phyloP scores from a whole-genome alignment of 2,113 vertebrate genomes.

The Oreocharis arfaki region DNA sequence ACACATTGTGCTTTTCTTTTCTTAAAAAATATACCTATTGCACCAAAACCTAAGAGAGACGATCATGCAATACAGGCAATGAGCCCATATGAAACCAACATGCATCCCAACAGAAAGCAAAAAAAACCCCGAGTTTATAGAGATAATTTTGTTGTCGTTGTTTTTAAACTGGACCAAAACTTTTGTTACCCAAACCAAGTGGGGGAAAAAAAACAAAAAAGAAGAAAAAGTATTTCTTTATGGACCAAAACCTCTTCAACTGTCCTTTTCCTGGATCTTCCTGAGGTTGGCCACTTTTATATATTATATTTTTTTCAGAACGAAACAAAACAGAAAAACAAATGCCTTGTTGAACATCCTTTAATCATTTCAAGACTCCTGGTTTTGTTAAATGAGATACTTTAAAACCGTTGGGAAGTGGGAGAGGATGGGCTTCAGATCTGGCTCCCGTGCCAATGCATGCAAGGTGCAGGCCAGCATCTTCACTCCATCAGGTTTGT shows the following conservation, averaged over 20 bases:
- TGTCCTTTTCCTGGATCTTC: conserved; percentile 62
- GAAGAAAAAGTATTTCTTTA: conserved; percentile 62
- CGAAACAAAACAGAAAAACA: not conserved
- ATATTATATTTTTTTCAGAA: conserved; percentile 70
- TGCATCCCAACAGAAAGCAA: conserved; percentile 55
- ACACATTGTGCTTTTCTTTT: conserved; percentile 7
- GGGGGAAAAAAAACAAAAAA: not conserved
- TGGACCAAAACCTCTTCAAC: conserved; percentile 68
- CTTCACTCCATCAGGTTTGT: conserved; percentile 11
- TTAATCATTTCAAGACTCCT: conserved; percentile 51
- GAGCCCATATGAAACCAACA: conserved; percentile 25
- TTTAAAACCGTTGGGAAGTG: conserved; percentile 15
- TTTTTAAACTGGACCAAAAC: conserved; percentile 71
- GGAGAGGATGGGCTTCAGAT: not conserved
- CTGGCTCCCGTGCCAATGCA: not conserved
- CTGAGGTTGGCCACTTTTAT: conserved; percentile 64
- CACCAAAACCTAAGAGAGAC: conserved; percentile 64
- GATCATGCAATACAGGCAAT: conserved; percentile 60
- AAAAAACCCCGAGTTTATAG: conserved; percentile 45
- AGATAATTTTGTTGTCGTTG: conserved; percentile 49
- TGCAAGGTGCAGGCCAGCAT: not conserved
- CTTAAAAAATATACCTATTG: not conserved
- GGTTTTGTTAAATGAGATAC: conserved; percentile 23
- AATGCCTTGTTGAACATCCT: conserved; percentile 59
- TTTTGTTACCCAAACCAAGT: conserved; percentile 62